Evolutionary conservation across 2,113 vertebrate species (phyloP).

Genomic region (Zeus faber): DNA sequence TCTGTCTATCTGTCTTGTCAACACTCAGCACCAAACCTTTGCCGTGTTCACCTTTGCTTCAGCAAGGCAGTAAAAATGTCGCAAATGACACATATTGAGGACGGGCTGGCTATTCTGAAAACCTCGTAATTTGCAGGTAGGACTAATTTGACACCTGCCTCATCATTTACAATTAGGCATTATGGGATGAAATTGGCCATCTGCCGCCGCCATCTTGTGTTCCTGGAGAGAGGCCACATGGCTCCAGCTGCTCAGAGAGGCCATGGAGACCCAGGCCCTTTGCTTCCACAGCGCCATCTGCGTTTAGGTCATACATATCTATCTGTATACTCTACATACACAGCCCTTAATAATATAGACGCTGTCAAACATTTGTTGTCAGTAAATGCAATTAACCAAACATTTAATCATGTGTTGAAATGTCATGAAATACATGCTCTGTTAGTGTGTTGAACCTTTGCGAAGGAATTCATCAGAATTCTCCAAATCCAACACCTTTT

Average conservation of each 20-base stretch:
- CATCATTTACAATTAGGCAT: constrained; percentile 77
- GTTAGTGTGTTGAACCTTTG: too few relatives aligned
- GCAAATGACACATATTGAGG: constrained; percentile 12
- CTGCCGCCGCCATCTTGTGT: constrained; percentile 72
- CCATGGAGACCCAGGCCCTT: constrained; percentile 19
- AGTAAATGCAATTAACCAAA: too few relatives aligned
- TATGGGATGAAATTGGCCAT: constrained; percentile 76
- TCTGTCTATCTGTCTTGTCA: not conserved
- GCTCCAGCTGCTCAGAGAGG: constrained; percentile 60
- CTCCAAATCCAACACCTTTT: too few relatives aligned
- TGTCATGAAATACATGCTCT: too few relatives aligned
- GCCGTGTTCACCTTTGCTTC: not conserved
- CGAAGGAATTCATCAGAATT: too few relatives aligned
- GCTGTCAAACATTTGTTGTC: too few relatives aligned
- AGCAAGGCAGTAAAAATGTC: too few relatives aligned
- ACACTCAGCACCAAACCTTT: not conserved
- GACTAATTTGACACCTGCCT: constrained; percentile 75
- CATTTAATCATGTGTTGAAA: too few relatives aligned
- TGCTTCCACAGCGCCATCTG: too few relatives aligned
- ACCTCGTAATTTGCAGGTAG: constrained; percentile 63
- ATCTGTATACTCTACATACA: too few relatives aligned
- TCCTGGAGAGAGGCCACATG: constrained; percentile 68
- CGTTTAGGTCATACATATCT: too few relatives aligned
- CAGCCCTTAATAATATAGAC: too few relatives aligned
- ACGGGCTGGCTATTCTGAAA: constrained; percentile 21